Base-by-base conservation (phyloP, 2,797 vertebrate genomes). In the Microctenopoma stevenorrisi region DNA sequence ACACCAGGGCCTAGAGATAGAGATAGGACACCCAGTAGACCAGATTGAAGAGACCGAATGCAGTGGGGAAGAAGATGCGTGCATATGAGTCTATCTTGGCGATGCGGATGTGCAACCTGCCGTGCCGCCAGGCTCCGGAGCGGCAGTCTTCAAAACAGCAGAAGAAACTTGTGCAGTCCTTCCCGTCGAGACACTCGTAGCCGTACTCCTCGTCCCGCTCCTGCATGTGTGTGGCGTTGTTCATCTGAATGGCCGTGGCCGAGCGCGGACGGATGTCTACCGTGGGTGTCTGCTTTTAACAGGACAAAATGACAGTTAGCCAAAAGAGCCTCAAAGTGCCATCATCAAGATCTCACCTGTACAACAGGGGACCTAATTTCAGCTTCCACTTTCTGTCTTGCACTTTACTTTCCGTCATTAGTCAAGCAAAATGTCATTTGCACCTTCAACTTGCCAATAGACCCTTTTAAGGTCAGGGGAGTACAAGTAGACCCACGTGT, bases 111-210 rank as follows among this genome's bases (percentile, higher is more conserved):
- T 99, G 98, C 94, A 99, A 95, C 68, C 97, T 93, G 61, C 98
- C 98, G 0, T 98, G 97, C 79, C 97, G 88, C 98, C 98, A 99
- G 0, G 98, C 98, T 68, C 98, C 97, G 0, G 97, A 98, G 89
- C 97, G 96, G 82, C 98, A 99, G 82, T 99, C 98, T 81, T 99
- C 97, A 50, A 99, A 99, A 88, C 98, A 99, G 94, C 98, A 99
- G 91, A 99, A 99, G 93, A 99, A 99, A 83, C 97, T 99, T 92
- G 97, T 96, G 94, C 97, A 99, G 96, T 99, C 97, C 93, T 99
- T 99, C 75, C 98, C 98, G 8, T 99, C 98, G 16, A 99, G 95
- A 89, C 98, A 99, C 72, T 99, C 98, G 0, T 99, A 99, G 0
- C 98, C 98, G 0, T 98, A 99, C 65, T 99, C 98, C 85, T 99